Evolutionary conservation across 2,797 vertebrate species (phyloP).

Genomic region (Balearica regulorum): DNA sequence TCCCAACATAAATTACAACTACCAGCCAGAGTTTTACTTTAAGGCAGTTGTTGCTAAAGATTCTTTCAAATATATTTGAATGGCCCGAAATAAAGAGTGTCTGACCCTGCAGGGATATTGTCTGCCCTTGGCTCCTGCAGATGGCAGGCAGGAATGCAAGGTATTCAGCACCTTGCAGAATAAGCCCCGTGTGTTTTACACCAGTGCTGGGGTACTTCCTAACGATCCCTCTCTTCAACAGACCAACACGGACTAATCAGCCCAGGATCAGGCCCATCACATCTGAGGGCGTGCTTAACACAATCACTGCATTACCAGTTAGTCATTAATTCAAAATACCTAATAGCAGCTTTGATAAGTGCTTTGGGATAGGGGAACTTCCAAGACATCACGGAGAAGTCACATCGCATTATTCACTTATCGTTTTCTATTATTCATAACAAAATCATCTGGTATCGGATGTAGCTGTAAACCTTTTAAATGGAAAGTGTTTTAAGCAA

Average conservation of each 20-base stretch:
- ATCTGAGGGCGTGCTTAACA: not conserved
- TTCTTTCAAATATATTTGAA: not conserved
- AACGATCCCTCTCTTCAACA: not conserved
- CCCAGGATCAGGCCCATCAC: not conserved
- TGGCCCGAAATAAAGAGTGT: fast-evolving
- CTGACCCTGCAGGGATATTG: not conserved
- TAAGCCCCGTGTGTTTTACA: not conserved
- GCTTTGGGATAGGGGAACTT: not conserved
- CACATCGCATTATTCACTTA: not conserved
- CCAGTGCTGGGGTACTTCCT: not conserved
- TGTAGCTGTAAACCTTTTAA: not conserved
- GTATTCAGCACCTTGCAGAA: not conserved
- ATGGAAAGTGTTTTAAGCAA: not conserved
- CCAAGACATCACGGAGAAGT: not conserved
- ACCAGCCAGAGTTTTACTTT: not conserved
- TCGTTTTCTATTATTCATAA: not conserved
- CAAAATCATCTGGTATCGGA: not conserved
- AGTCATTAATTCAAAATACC: not conserved
- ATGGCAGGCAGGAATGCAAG: not conserved
- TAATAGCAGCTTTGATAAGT: not conserved
- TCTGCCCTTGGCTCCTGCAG: not conserved
- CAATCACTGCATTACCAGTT: not conserved
- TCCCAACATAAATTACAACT: constrained; percentile 14
- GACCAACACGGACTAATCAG: fast-evolving
- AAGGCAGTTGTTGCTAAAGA: not conserved